Conservation (phyloP, 2,888 invertebrate genomes). For the Desoria tigrina region DNA sequence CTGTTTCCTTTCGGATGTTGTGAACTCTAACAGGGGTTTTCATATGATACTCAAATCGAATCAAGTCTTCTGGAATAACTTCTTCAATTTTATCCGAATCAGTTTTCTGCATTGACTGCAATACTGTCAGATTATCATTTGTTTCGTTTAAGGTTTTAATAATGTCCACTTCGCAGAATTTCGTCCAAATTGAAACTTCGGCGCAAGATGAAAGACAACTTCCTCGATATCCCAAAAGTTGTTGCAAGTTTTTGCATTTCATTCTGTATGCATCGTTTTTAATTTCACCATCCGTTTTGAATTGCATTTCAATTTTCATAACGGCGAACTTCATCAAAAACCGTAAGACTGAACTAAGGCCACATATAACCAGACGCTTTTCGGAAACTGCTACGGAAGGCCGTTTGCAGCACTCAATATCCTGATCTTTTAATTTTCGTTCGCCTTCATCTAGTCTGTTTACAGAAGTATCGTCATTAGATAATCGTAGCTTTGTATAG, state of each 20-base stretch:
- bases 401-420: too few relatives aligned
- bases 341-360: slow-evolving; percentile 72
- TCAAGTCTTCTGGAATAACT: slow-evolving; percentile 68
- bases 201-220: slow-evolving; percentile 79
- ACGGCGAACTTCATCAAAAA: slow-evolving; percentile 59
- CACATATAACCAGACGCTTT: slow-evolving; percentile 68
- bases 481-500: neutral
- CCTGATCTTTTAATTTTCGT: neutral
- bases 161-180: slow-evolving; percentile 83
- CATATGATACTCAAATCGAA: slow-evolving; percentile 81
- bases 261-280: neutral
- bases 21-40: slow-evolving; percentile 79
- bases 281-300: slow-evolving; percentile 8
- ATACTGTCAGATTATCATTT: slow-evolving; percentile 11
- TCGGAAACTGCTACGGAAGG: slow-evolving; percentile 59
- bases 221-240: slow-evolving; percentile 73
- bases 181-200: slow-evolving; percentile 85
- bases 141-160: slow-evolving; percentile 59
- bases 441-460: neutral
- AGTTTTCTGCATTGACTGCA: neutral
- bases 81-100: neutral
- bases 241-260: slow-evolving; percentile 53
- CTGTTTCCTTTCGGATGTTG: slow-evolving; percentile 76
- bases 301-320: slow-evolving; percentile 10
- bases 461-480: too few relatives aligned